A percentile compares a stretch with the other conserved stretches of the same genome.
Evolutionary conservation across 2,888 invertebrate species (phyloP).

Genomic region (Cryptocephalus primarius): DNA sequence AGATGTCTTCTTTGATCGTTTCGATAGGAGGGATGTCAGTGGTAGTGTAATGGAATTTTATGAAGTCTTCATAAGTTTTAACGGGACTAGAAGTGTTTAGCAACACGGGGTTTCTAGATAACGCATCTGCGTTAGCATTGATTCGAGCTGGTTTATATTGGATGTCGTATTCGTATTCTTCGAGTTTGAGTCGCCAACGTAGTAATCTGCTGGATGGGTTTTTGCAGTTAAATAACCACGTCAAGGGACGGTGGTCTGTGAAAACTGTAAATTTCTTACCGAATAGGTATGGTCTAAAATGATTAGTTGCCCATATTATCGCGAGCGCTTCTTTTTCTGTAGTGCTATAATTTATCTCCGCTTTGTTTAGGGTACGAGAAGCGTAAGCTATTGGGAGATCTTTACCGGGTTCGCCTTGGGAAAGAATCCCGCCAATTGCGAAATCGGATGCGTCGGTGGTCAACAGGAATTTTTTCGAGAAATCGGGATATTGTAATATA

Average conservation of each 20-base stretch:
- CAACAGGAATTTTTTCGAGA: conserved; percentile 13
- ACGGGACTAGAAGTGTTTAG: too few species aligned
- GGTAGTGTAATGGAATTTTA: too few species aligned
- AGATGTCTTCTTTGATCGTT: too few species aligned
- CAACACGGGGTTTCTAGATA: conserved; percentile 5
- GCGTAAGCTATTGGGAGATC: conserved; percentile 24
- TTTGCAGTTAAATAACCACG: conserved; percentile 22
- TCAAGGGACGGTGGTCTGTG: conserved; percentile 25
- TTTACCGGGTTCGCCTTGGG: conserved; percentile 1
- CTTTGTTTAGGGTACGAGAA: conserved; percentile 19
- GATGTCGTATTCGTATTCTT: conserved; percentile 27
- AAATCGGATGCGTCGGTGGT: conserved; percentile 19
- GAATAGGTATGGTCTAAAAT: neutral
- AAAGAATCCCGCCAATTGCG: conserved; percentile 18
- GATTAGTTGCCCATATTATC: conserved; percentile 9
- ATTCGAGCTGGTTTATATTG: conserved; percentile 21
- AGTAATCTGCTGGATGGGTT: conserved; percentile 18
- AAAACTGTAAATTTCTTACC: conserved; percentile 21
- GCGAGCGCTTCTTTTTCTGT: conserved; percentile 24
- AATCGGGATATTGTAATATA: conserved; percentile 5
- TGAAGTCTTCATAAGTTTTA: too few species aligned
- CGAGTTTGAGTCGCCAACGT: conserved; percentile 23
- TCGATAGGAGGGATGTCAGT: too few species aligned
- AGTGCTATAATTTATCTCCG: conserved; percentile 22
- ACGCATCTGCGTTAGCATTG: conserved; percentile 24